A percentile compares a stretch with the other conserved stretches of the same genome.
Conservation (phyloP, 1,140 invertebrate species). For the Ericerus pela region DNA sequence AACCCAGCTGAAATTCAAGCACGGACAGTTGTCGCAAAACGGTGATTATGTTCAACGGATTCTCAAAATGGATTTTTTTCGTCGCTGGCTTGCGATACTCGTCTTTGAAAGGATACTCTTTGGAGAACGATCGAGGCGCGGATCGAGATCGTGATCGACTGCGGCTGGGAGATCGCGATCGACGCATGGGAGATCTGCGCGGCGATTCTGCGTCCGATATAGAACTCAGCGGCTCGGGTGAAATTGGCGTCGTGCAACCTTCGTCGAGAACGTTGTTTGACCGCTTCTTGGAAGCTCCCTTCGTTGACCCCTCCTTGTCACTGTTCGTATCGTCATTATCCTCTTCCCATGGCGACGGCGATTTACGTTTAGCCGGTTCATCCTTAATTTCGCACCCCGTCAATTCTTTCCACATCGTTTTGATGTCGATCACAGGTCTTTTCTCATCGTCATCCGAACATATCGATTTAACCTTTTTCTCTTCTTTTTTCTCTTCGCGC, state of each 20-base stretch:
- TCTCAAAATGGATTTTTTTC: constrained; percentile 18
- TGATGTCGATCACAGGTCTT: constrained; percentile 24
- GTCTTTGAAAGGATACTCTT: background rate
- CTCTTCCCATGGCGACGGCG: constrained; percentile 25
- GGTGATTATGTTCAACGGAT: constrained; percentile 37
- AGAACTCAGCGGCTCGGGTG: constrained; percentile 1
- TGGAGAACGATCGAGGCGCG: constrained; percentile 1
- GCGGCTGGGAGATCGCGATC: background rate
- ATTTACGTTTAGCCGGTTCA: constrained; percentile 13
- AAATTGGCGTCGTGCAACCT: background rate
- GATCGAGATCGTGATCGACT: background rate
- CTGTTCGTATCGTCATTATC: background rate
- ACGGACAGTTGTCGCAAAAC: constrained; percentile 58
- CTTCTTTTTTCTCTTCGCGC: constrained; percentile 16
- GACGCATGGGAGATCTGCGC: background rate
- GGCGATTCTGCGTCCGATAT: background rate
- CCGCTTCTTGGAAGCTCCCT: background rate
- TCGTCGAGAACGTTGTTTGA: background rate
- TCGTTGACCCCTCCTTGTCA: background rate
- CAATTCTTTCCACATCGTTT: constrained; percentile 26
- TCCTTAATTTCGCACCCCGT: constrained; percentile 24
- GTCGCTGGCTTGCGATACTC: constrained; percentile 4
- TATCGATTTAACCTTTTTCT: too few species aligned
- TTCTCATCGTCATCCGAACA: background rate
- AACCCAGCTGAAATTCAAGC: constrained; percentile 61